These are phyloP conservation scores for Caenorhabditis angaria DNA, from an alignment of 2,888 invertebrate species.

Conservation along the genomic window DNA sequence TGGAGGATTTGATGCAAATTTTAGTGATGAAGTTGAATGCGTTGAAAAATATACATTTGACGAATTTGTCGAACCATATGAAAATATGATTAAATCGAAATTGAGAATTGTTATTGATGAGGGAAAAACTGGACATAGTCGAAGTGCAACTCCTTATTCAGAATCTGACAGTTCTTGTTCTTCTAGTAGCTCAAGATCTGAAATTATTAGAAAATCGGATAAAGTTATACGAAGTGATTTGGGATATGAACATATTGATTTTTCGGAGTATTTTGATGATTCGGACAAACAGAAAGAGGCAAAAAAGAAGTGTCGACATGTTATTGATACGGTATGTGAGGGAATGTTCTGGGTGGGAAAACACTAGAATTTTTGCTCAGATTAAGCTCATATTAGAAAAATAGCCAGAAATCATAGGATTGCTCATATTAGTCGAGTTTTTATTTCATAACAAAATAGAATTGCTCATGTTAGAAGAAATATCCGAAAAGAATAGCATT, in stretches of 20 bases:
- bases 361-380: no score
- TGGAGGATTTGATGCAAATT: slow-evolving; percentile 22
- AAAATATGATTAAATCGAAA: slow-evolving; percentile 14
- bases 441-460: no score
- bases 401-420: no score
- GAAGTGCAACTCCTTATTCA: slow-evolving; percentile 11
- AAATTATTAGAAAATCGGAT: neutral
- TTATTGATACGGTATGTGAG: neutral
- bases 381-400: no score
- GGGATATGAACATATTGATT: slow-evolving; percentile 35
- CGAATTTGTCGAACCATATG: slow-evolving; percentile 9
- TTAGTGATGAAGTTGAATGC: neutral
- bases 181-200: neutral
- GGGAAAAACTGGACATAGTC: neutral
- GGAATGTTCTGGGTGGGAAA: no score
- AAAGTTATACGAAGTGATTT: slow-evolving; percentile 12
- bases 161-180: neutral
- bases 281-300: slow-evolving; percentile 6
- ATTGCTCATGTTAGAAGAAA: neutral
- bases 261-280: slow-evolving; percentile 6
- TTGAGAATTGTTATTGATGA: neutral
- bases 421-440: no score
- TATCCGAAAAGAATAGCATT: neutral
- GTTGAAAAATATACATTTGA: neutral
- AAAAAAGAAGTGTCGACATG: neutral